Percentiles rank a stretch among this genome's conserved stretches.
phyloP scores from a whole-genome alignment of 2,113 vertebrate species.

The Argyrosomus japonicus region DNA sequence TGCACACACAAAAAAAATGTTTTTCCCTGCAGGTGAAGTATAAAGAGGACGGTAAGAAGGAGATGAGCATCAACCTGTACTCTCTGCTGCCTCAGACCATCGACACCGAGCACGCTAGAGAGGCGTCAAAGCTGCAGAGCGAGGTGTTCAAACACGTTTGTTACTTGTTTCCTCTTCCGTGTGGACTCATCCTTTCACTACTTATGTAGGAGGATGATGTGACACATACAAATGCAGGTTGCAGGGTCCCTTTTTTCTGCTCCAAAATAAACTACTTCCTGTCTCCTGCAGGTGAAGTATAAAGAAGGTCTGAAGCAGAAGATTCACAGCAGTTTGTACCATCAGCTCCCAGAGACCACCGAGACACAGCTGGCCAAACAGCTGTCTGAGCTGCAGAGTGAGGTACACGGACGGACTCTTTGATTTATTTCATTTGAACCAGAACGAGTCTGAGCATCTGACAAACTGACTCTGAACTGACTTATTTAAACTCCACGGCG shows the following conservation, averaged over 20 bases:
- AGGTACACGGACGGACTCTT: too few species aligned
- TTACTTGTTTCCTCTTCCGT: neutral
- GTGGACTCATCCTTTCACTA: neutral
- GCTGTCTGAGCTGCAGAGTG: constrained; percentile 71
- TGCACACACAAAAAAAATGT: neutral
- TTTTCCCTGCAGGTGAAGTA: constrained; percentile 58
- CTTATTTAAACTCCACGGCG: too few species aligned
- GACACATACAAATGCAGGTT: too few species aligned
- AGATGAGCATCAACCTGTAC: constrained; percentile 86
- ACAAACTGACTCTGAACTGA: too few species aligned
- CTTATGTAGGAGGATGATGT: neutral
- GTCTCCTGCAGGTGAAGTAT: constrained; percentile 64
- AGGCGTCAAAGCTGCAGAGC: constrained; percentile 72
- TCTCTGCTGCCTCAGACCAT: constrained; percentile 90
- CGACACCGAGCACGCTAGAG: constrained; percentile 87
- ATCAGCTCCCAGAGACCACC: too few species aligned
- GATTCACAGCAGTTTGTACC: constrained; percentile 67
- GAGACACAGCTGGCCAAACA: too few species aligned
- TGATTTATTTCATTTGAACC: too few species aligned
- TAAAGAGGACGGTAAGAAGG: constrained; percentile 68
- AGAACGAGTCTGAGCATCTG: too few species aligned
- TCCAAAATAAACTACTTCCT: too few species aligned
- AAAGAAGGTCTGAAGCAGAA: constrained; percentile 69
- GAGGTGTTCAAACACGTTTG: constrained; percentile 35
- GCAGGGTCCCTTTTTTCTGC: too few species aligned